A percentile compares a stretch with the other conserved stretches of the same genome.
These are phyloP conservation scores for Rhea pennata DNA, from an alignment of 2,113 vertebrate species.

Conservation along the genomic window DNA sequence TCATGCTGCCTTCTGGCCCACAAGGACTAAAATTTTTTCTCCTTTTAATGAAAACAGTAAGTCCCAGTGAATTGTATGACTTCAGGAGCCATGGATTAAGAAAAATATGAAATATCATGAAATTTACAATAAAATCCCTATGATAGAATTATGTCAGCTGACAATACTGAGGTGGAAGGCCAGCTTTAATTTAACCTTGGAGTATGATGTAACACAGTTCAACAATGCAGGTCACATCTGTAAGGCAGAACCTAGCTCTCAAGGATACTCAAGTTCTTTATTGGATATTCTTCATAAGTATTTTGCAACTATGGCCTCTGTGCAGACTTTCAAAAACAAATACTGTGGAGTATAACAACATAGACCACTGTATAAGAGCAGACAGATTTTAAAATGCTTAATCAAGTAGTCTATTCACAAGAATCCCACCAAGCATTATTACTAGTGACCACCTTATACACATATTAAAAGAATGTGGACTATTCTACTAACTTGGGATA, in stretches of 20 bases:
- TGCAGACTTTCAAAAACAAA: conserved; percentile 20
- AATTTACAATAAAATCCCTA: conserved; percentile 33
- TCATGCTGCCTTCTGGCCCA: background rate
- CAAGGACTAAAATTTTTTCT: background rate
- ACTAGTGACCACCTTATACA: background rate
- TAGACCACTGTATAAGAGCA: background rate
- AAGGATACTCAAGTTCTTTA: conserved; percentile 28
- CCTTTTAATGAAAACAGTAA: conserved; percentile 37
- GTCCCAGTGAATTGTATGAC: background rate
- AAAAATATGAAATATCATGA: conserved; percentile 52
- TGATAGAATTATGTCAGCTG: conserved; percentile 30
- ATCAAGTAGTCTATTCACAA: background rate
- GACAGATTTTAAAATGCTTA: conserved; percentile 18
- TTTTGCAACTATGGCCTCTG: conserved; percentile 16
- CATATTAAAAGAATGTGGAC: background rate
- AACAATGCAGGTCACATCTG: conserved; percentile 46
- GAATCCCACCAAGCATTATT: background rate
- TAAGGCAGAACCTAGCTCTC: conserved; percentile 33
- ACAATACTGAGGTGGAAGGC: conserved; percentile 16
- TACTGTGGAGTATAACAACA: background rate
- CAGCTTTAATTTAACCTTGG: conserved; percentile 57
- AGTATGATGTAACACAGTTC: conserved; percentile 28
- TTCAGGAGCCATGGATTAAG: conserved; percentile 52
- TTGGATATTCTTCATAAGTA: conserved; percentile 38
- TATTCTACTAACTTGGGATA: background rate